Conservation (phyloP, 2,113 vertebrate species). For the Mesoclemmys tuberculata region DNA sequence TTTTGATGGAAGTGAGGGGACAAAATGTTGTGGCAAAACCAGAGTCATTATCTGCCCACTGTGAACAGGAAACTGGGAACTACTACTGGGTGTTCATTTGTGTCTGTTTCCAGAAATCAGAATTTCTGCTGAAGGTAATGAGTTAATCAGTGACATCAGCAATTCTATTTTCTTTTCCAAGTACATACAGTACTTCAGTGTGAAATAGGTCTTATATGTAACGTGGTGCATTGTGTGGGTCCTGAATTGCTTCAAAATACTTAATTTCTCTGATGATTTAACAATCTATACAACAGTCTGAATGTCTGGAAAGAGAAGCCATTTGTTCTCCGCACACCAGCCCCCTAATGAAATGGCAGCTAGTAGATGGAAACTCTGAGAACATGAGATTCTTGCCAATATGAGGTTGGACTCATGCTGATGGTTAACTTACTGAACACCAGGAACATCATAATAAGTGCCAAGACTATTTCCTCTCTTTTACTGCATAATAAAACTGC, state of each 20-base stretch:
- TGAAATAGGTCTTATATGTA: neutral
- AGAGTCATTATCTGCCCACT: neutral
- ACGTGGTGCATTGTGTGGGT: neutral
- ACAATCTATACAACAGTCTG: conserved; percentile 25
- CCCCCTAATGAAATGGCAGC: conserved; percentile 64
- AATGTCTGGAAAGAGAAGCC: conserved; percentile 43
- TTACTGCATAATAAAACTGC: conserved; percentile 72
- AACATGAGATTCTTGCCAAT: conserved; percentile 61
- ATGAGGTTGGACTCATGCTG: conserved; percentile 58
- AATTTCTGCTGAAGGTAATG: neutral
- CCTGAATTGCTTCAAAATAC: conserved; percentile 29
- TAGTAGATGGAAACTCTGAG: conserved; percentile 72
- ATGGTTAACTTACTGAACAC: conserved; percentile 66
- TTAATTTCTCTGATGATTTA: conserved; percentile 46
- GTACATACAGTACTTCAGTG: conserved; percentile 1
- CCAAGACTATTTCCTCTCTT: conserved; percentile 76
- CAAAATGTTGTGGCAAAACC: neutral
- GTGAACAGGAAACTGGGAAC: neutral
- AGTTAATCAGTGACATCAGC: conserved; percentile 1
- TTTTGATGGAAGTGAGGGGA: neutral
- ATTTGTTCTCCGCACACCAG: conserved; percentile 46
- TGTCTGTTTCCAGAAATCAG: neutral
- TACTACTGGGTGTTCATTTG: neutral
- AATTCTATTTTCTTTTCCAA: conserved; percentile 35
- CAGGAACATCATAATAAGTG: conserved; percentile 45